Evolutionary conservation across 2,113 vertebrate genomes (phyloP).

Genomic region (Irena cyanogastra): DNA sequence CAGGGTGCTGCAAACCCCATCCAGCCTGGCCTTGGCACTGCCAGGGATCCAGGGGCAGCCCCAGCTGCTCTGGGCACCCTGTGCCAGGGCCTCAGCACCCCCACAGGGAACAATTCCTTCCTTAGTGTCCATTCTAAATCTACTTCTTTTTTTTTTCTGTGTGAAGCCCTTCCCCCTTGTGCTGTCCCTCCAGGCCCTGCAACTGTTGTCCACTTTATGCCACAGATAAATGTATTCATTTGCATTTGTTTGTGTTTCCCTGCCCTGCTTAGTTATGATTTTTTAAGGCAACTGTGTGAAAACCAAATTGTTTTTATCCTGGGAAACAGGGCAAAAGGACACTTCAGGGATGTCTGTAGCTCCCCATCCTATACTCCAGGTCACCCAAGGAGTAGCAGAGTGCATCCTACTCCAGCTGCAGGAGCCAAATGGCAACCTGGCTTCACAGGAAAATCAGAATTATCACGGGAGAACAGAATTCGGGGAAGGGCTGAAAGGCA

Average conservation of each 20-base stretch:
- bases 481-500: background rate
- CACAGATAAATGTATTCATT: background rate
- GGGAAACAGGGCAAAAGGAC: background rate
- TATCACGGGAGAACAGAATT: background rate
- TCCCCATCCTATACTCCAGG: background rate
- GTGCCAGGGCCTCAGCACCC: background rate
- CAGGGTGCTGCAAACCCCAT: background rate
- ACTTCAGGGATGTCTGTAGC: background rate
- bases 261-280: background rate
- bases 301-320: background rate
- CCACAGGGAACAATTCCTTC: fast-evolving
- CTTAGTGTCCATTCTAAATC: background rate
- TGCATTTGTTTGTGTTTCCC: background rate
- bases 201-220: background rate
- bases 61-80: too few relatives aligned
- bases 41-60: background rate
- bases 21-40: background rate
- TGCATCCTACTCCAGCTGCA: background rate
- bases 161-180: background rate
- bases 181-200: background rate
- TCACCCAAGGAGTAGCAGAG: background rate
- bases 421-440: background rate
- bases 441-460: background rate
- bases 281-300: background rate
- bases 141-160: background rate